Percentiles rank a stretch among this genome's conserved stretches.
Conservation (phyloP, 2,113 vertebrate genomes). For the Emydura subglobosa region DNA sequence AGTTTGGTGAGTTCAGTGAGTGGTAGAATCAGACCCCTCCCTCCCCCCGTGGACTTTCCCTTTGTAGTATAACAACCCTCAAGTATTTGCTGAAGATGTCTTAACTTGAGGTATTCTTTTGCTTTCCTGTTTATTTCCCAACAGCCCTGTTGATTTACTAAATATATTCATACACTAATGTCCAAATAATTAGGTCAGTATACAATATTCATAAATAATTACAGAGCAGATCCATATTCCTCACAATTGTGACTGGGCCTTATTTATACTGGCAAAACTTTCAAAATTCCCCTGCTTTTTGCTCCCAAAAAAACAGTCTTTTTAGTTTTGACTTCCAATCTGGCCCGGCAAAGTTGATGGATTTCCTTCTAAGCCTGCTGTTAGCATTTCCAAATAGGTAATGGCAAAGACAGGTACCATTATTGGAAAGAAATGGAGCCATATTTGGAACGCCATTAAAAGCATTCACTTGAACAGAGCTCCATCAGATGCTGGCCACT, state of each 20-base stretch:
- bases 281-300: not conserved
- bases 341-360: not conserved
- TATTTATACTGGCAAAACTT: not conserved
- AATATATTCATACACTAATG: not conserved
- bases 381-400: not conserved
- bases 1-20: not conserved
- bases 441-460: not conserved
- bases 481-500: not conserved
- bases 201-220: not conserved
- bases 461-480: not conserved
- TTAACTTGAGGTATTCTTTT: not conserved
- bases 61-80: not conserved
- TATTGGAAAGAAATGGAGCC: not conserved
- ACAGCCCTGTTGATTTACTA: not conserved
- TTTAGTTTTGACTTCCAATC: not conserved
- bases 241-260: not conserved
- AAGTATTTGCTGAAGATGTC: not conserved
- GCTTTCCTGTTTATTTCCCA: not conserved
- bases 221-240: not conserved
- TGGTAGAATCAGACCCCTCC: not conserved
- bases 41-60: not conserved
- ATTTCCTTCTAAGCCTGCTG: not conserved
- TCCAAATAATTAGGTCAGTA: fast-evolving
- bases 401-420: not conserved
- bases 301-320: not conserved